Conservation (phyloP, 2,113 vertebrate species). For the Empidonax traillii region DNA sequence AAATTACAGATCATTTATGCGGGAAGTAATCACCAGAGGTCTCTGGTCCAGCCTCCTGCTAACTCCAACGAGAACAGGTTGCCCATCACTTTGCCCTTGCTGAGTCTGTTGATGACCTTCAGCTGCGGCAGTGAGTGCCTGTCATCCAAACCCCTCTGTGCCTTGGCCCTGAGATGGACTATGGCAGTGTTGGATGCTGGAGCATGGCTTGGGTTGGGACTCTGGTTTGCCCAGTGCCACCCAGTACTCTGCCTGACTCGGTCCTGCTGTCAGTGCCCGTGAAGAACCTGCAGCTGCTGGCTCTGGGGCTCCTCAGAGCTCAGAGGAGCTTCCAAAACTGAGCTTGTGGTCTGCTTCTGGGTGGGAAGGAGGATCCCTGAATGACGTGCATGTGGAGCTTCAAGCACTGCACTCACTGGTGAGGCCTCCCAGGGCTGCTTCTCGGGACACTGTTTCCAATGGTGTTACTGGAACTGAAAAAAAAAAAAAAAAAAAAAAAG, state of each 20-base stretch:
- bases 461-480: neutral
- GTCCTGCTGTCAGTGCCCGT: accelerated
- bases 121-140: neutral
- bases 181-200: accelerated
- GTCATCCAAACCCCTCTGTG: neutral
- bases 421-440: neutral
- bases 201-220: neutral
- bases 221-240: neutral
- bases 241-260: accelerated
- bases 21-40: neutral
- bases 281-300: neutral
- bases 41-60: neutral
- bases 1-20: neutral
- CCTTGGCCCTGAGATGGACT: neutral
- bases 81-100: neutral
- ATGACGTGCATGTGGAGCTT: neutral
- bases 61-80: neutral
- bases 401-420: neutral
- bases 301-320: neutral
- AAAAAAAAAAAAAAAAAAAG: neutral
- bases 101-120: neutral
- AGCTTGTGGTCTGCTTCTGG: neutral
- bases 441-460: neutral
- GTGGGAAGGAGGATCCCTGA: neutral
- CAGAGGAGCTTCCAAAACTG: neutral